phyloP scores from a whole-genome alignment of 2,888 invertebrate genomes.

The Plusia festucae region DNA sequence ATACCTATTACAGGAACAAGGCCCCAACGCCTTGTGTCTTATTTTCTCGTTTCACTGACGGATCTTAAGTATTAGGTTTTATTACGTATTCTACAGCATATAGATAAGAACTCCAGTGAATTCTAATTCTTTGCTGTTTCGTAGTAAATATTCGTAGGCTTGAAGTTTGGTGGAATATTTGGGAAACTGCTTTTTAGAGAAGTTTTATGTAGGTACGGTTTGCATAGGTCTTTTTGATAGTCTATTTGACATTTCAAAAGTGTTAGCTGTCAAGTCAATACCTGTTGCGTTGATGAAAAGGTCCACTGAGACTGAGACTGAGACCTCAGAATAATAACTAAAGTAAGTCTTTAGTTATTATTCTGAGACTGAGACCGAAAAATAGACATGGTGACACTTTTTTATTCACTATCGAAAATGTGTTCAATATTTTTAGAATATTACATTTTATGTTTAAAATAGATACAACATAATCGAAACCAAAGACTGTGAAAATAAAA shows the following conservation, averaged over 20 bases:
- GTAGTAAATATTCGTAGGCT: constrained; percentile 9
- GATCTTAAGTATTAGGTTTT: constrained; percentile 31
- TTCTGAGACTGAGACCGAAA: too few relatives aligned
- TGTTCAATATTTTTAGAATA: neutral
- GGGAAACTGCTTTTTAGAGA: too few relatives aligned
- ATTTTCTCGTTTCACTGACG: constrained; percentile 46
- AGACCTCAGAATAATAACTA: too few relatives aligned
- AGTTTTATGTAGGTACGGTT: too few relatives aligned
- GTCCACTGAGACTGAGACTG: too few relatives aligned
- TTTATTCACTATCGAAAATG: neutral
- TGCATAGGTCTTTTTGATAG: too few relatives aligned
- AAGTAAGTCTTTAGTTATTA: too few relatives aligned
- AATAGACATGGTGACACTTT: neutral
- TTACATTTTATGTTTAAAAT: neutral
- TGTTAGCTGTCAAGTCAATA: too few relatives aligned
- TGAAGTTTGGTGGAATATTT: neutral
- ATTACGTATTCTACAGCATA: constrained; percentile 25
- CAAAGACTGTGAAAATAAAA: neutral
- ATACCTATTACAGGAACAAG: constrained; percentile 34
- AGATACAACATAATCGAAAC: constrained; percentile 8
- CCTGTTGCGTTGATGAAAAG: too few relatives aligned
- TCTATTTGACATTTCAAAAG: too few relatives aligned
- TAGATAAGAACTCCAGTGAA: constrained; percentile 9
- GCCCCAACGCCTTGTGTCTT: constrained; percentile 14
- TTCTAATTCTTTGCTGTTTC: neutral